Conservation (phyloP, 2,888 invertebrate genomes). For the Lasioglossum malachurum region DNA sequence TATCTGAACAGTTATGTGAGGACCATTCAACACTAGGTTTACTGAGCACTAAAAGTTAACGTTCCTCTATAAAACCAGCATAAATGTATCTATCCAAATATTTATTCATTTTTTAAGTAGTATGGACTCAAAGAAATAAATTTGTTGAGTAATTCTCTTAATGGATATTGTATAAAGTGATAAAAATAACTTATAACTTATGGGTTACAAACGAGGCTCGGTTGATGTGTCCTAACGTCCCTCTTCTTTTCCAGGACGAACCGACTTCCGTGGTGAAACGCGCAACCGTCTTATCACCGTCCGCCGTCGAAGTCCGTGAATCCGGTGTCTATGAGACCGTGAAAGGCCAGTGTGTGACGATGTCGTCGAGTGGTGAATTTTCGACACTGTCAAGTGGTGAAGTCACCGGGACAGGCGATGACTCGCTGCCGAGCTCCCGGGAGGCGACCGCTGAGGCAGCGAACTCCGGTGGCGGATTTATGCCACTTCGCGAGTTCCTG, state of each 20-base stretch:
- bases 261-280: neutral
- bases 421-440: constrained; percentile 82
- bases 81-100: no score
- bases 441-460: constrained; percentile 82
- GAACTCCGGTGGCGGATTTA: constrained; percentile 79
- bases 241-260: constrained; percentile 29
- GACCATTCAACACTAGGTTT: no score
- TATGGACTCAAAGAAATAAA: no score
- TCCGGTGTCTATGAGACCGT: constrained; percentile 39
- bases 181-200: no score
- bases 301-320: neutral
- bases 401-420: constrained; percentile 81
- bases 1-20: no score
- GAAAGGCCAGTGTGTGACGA: constrained; percentile 53
- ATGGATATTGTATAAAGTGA: no score
- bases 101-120: no score
- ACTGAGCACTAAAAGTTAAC: no score
- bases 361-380: constrained; percentile 84
- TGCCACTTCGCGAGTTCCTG: constrained; percentile 83
- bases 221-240: neutral
- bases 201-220: neutral
- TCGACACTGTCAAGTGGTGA: constrained; percentile 83
- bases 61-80: no score
- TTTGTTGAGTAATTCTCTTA: no score
- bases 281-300: neutral